A percentile compares a stretch with the other conserved stretches of the same genome.
These are phyloP conservation scores for Myotis davidii DNA, from an alignment of 2,113 vertebrate species.

Conservation along the genomic window DNA sequence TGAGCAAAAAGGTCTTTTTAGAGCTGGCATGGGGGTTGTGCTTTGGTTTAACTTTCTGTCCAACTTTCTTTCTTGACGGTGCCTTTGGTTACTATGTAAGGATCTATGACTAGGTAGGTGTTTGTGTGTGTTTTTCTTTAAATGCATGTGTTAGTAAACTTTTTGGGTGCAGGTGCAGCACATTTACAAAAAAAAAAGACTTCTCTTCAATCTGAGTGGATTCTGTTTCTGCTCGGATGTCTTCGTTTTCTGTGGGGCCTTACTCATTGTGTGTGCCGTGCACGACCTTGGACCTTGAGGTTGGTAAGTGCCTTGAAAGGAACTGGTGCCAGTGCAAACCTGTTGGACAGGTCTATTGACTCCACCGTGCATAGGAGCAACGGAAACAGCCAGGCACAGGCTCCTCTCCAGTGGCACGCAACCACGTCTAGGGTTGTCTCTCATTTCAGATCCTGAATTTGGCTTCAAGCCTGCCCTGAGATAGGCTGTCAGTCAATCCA, in stretches of 20 bases:
- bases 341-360: conserved; percentile 71
- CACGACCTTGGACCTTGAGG: conserved; percentile 57
- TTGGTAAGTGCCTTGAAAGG: conserved; percentile 65
- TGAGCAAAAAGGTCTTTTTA: neutral
- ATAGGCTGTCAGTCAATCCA: neutral
- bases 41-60: conserved; percentile 9
- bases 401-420: neutral
- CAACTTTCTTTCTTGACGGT: neutral
- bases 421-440: neutral
- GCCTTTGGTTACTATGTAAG: neutral
- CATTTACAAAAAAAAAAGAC: conserved; percentile 6
- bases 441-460: conserved; percentile 38
- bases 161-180: neutral
- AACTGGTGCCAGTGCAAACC: conserved; percentile 58
- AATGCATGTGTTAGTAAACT: neutral
- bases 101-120: neutral
- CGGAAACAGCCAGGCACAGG: conserved; percentile 45
- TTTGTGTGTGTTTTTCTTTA: neutral
- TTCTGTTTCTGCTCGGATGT: conserved; percentile 68
- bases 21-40: neutral
- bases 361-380: neutral
- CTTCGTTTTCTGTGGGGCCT: conserved; percentile 71
- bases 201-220: conserved; percentile 27
- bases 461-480: neutral
- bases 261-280: conserved; percentile 19